Conservation (phyloP, 1,140 invertebrate genomes). For the Penaeus vannamei region DNA sequence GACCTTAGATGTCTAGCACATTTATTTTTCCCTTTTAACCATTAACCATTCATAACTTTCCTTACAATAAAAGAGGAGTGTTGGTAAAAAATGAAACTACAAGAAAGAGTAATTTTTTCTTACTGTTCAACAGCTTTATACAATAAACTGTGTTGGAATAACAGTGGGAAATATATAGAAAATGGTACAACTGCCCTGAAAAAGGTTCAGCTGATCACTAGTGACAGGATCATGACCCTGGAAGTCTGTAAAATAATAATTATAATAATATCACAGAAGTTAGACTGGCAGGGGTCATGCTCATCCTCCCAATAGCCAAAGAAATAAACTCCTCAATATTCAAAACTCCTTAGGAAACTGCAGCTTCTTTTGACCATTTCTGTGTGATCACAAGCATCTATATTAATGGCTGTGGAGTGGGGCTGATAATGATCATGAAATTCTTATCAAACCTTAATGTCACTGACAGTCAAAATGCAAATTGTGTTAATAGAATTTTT, state of each 20-base stretch:
- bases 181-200: conserved; percentile 31
- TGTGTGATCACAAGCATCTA: no score
- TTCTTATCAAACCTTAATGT: no score
- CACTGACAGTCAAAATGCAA: no score
- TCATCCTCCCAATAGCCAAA: conserved; percentile 11
- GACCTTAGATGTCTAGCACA: no score
- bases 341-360: conserved; percentile 17
- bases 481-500: no score
- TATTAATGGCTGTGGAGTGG: no score
- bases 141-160: conserved; percentile 37
- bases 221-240: conserved; percentile 40
- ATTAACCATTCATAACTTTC: no score
- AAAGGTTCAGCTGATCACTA: not conserved
- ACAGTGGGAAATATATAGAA: conserved; percentile 40
- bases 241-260: conserved; percentile 58
- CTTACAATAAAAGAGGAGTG: no score
- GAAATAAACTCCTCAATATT: not conserved
- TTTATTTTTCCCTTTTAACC: no score
- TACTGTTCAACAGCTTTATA: conserved; percentile 50
- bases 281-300: conserved; percentile 47
- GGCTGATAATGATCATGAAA: no score
- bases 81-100: conserved; percentile 1
- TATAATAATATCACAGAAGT: conserved; percentile 54
- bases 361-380: no score
- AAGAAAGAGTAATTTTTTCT: conserved; percentile 10